phyloP scores from a whole-genome alignment of 2,113 vertebrate genomes.

The Rallus limicola region DNA sequence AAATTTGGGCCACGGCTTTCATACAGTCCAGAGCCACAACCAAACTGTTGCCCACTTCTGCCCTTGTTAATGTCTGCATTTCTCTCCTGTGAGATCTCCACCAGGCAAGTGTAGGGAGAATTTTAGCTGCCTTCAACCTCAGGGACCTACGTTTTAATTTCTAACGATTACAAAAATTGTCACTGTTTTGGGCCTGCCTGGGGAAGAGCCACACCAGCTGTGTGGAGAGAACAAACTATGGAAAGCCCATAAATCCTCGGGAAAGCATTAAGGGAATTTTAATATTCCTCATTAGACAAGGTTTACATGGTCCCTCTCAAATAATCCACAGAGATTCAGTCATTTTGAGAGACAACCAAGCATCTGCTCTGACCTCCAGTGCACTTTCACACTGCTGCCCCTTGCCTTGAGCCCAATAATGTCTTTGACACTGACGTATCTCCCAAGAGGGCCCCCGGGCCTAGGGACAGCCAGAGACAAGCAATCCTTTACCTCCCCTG shows the following conservation, averaged over 20 bases:
- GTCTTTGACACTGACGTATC: background rate
- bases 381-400: background rate
- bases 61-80: background rate
- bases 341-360: background rate
- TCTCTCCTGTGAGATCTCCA: background rate
- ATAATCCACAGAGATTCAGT: background rate
- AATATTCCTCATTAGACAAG: background rate
- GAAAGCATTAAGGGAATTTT: background rate
- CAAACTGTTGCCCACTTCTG: background rate
- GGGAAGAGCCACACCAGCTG: background rate
- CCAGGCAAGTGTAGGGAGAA: background rate
- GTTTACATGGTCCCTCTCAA: background rate
- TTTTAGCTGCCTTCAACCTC: background rate
- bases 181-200: background rate
- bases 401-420: background rate
- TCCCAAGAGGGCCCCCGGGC: background rate
- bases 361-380: background rate
- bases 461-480: background rate
- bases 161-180: background rate
- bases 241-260: background rate
- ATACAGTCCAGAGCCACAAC: background rate
- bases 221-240: background rate
- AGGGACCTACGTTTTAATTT: background rate
- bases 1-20: background rate
- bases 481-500: background rate